phyloP scores from a whole-genome alignment of 2,888 invertebrate genomes.

The Noctua comes region DNA sequence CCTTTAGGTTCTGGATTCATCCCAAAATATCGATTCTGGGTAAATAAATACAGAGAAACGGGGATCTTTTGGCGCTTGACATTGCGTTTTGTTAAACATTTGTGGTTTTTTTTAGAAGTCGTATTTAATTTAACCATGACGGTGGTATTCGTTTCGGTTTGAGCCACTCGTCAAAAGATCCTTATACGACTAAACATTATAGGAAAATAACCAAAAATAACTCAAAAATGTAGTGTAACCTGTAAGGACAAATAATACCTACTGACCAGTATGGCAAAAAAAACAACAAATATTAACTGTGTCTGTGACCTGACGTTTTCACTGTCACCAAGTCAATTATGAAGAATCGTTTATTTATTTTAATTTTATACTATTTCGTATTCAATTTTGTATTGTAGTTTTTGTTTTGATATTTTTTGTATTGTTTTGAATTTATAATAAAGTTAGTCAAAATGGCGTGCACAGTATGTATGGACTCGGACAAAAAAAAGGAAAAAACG shows the following conservation, averaged over 20 bases:
- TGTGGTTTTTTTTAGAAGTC: background rate
- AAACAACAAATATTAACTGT: background rate
- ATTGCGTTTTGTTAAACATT: background rate
- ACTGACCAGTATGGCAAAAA: constrained; percentile 2
- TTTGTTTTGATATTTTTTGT: constrained; percentile 8
- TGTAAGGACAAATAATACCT: background rate
- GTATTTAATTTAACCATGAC: background rate
- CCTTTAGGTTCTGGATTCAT: background rate
- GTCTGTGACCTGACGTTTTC: constrained; percentile 21
- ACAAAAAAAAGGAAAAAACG: constrained; percentile 46
- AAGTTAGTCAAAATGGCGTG: constrained; percentile 52
- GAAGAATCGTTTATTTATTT: constrained; percentile 33
- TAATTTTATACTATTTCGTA: constrained; percentile 18
- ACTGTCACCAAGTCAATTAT: constrained; percentile 30
- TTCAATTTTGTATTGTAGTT: constrained; percentile 4
- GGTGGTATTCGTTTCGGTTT: background rate
- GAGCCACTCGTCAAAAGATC: background rate
- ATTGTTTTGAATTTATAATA: constrained; percentile 9
- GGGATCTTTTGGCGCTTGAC: background rate
- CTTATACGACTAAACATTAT: background rate
- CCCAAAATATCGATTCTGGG: background rate
- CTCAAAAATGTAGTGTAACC: background rate
- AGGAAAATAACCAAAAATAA: background rate
- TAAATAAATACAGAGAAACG: background rate
- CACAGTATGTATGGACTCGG: constrained; percentile 46